Conservation (phyloP, 2,888 invertebrate genomes). For the Chymomyza procnemis region DNA sequence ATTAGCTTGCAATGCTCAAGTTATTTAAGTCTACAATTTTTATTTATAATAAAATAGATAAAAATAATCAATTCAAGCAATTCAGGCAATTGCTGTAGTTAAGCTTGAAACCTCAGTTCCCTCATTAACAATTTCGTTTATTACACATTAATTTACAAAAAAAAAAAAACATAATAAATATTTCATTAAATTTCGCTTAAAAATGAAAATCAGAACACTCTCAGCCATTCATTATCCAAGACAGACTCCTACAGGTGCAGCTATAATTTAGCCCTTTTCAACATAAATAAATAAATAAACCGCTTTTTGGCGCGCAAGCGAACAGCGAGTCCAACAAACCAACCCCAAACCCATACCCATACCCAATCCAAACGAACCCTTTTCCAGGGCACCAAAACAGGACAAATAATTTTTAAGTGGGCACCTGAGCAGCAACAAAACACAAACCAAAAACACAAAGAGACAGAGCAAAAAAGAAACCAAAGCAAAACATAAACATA, state of each 20-base stretch:
- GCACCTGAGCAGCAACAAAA: conserved; percentile 39
- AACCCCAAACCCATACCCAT: conserved; percentile 29
- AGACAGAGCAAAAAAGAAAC: neutral
- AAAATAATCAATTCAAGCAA: too few relatives aligned
- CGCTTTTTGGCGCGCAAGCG: conserved; percentile 51
- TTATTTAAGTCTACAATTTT: too few relatives aligned
- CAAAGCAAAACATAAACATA: conserved; percentile 30
- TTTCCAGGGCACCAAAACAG: conserved; percentile 43
- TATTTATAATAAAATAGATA: too few relatives aligned
- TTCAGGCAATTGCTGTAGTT: too few relatives aligned
- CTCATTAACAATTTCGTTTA: too few relatives aligned
- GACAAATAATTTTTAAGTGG: conserved; percentile 41
- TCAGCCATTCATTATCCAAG: too few relatives aligned
- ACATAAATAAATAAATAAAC: conserved; percentile 65
- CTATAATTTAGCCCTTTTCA: conserved; percentile 22
- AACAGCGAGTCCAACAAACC: conserved; percentile 22
- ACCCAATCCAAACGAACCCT: conserved; percentile 8
- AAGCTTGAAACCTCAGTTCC: too few relatives aligned
- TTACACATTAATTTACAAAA: too few relatives aligned
- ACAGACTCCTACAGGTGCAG: neutral
- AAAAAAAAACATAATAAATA: too few relatives aligned
- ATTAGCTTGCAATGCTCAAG: too few relatives aligned
- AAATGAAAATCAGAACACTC: neutral
- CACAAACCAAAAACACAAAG: conserved; percentile 20
- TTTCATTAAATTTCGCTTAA: too few relatives aligned